phyloP scores from a whole-genome alignment of 2,888 invertebrate species.

The Agonopterix heracliana region DNA sequence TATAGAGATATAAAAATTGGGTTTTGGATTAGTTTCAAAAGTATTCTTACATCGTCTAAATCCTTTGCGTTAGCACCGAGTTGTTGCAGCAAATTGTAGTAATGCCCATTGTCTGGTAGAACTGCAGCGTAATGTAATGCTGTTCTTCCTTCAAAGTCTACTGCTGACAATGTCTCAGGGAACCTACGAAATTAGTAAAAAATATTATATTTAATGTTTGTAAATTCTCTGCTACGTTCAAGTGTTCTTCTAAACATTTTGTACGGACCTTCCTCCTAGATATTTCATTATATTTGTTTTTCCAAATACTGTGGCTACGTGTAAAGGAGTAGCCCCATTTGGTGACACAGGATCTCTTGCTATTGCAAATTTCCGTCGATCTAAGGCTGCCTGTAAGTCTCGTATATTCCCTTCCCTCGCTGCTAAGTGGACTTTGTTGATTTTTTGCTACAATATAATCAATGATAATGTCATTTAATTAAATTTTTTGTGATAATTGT shows the following conservation, averaged over 20 bases:
- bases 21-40: background rate
- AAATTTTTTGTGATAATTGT: background rate
- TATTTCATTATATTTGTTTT: conserved; percentile 86
- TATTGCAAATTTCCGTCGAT: conserved; percentile 92
- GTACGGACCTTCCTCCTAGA: conserved; percentile 68
- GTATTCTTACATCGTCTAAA: conserved; percentile 85
- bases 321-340: conserved; percentile 89
- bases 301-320: conserved; percentile 90
- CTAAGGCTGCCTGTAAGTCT: conserved; percentile 89
- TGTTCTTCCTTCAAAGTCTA: conserved; percentile 88
- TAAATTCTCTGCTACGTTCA: background rate
- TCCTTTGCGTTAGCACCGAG: conserved; percentile 90
- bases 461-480: background rate
- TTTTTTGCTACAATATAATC: conserved; percentile 82
- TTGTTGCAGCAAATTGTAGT: conserved; percentile 89
- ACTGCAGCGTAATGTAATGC: conserved; percentile 92
- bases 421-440: conserved; percentile 90
- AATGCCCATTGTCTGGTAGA: conserved; percentile 90
- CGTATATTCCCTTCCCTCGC: conserved; percentile 89
- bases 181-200: conserved; percentile 69
- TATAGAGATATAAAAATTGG: no score
- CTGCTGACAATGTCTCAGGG: conserved; percentile 89
- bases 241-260: background rate
- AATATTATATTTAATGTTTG: background rate
- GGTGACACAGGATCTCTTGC: conserved; percentile 90